Percentiles rank a stretch among this genome's conserved stretches.
These are phyloP conservation scores for Drosophila obscura DNA, from an alignment of 1,140 invertebrate species.

Conservation along the genomic window DNA sequence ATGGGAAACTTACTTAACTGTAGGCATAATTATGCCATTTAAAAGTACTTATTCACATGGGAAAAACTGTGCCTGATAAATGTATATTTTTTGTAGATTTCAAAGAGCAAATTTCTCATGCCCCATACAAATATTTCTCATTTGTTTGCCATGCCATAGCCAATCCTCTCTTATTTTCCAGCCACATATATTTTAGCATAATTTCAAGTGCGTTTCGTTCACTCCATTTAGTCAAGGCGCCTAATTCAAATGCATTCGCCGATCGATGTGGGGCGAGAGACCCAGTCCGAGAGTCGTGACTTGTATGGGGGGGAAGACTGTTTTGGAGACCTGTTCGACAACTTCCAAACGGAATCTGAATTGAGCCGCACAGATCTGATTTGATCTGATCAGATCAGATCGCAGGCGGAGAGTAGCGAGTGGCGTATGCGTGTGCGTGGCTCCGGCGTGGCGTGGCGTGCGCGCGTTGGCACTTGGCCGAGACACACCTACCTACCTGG, in stretches of 20 bases:
- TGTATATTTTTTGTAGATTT: background rate
- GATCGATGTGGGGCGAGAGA: constrained; percentile 30
- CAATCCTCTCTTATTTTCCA: no score
- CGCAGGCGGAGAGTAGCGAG: background rate
- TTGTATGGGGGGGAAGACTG: constrained; percentile 11
- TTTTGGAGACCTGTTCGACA: constrained; percentile 59
- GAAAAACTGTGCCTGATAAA: no score
- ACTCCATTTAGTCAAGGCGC: constrained; percentile 8
- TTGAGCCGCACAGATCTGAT: constrained; percentile 21
- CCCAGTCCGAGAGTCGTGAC: constrained; percentile 34
- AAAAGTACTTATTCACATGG: no score
- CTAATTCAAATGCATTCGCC: constrained; percentile 65
- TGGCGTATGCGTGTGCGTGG: constrained; percentile 14
- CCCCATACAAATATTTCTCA: background rate
- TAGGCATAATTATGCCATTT: no score
- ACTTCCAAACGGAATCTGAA: constrained; percentile 40
- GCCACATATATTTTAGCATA: constrained; percentile 20
- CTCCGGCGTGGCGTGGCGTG: constrained; percentile 41
- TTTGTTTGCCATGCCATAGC: background rate
- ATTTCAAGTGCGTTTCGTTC: constrained; percentile 66
- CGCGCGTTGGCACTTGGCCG: constrained; percentile 64
- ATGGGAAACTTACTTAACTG: no score
- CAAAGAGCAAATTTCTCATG: background rate
- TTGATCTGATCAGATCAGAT: constrained; percentile 34
- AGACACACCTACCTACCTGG: constrained; percentile 69